phyloP scores from a whole-genome alignment of 2,888 invertebrate species.

The Cyrtodaria siliqua region DNA sequence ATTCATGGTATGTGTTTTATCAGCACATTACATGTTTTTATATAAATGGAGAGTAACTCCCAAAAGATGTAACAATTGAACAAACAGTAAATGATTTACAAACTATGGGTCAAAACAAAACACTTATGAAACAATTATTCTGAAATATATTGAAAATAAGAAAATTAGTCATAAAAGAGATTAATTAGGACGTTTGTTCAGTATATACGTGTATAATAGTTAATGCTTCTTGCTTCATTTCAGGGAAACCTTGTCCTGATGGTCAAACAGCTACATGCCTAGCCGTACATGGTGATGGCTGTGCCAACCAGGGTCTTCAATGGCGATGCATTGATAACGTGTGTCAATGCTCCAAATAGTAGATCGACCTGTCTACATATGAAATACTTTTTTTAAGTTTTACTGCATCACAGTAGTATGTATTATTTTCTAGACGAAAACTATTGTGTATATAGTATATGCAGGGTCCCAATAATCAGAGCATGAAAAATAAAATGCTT shows the following conservation, averaged over 20 bases:
- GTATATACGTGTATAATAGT: background rate
- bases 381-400: too few species aligned
- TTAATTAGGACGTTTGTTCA: too few species aligned
- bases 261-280: conserved; percentile 6
- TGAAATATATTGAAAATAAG: background rate
- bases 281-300: conserved; percentile 12
- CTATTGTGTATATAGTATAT: too few species aligned
- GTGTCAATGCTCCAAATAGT: conserved; percentile 27
- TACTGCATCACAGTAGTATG: too few species aligned
- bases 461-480: too few species aligned
- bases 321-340: conserved; percentile 26
- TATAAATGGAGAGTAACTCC: background rate
- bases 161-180: background rate
- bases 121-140: background rate
- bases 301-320: conserved; percentile 11
- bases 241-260: conserved; percentile 33
- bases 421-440: too few species aligned
- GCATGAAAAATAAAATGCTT: too few species aligned
- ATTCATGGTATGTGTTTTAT: too few species aligned
- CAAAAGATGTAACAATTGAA: background rate
- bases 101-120: background rate
- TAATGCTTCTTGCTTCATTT: background rate
- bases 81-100: too few species aligned
- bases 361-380: too few species aligned
- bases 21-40: too few species aligned